Percentiles rank a stretch among this genome's conserved stretches.
These are phyloP conservation scores for Drosophila arawakana DNA, from an alignment of 1,140 invertebrate species.

Conservation along the genomic window DNA sequence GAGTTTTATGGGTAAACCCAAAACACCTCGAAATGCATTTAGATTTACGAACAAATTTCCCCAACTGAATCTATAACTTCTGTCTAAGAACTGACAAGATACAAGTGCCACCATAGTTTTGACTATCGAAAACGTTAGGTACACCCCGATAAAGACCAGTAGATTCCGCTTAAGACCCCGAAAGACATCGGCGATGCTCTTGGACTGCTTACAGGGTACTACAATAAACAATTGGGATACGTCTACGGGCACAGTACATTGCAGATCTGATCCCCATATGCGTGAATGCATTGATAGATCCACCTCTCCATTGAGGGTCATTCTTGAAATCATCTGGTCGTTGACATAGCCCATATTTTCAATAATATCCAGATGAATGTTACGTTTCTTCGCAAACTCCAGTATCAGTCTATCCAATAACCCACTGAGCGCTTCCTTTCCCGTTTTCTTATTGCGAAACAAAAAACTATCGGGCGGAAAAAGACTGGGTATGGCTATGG, in stretches of 20 bases:
- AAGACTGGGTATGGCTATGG: neutral
- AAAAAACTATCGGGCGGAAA: slow-evolving; percentile 2
- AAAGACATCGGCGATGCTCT: slow-evolving; percentile 28
- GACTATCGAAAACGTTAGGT: slow-evolving; percentile 28
- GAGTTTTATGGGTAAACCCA: slow-evolving; percentile 33
- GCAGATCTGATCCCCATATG: neutral
- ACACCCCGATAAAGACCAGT: slow-evolving; percentile 17
- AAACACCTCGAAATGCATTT: slow-evolving; percentile 22
- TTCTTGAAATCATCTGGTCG: neutral
- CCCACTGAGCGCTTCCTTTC: neutral
- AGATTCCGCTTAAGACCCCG: neutral
- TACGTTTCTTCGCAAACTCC: slow-evolving; percentile 1
- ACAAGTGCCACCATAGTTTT: slow-evolving; percentile 23
- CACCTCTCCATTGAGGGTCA: neutral
- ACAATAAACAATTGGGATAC: slow-evolving; percentile 19
- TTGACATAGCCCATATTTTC: neutral
- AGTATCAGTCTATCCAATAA: neutral
- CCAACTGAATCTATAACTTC: neutral
- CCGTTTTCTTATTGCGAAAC: neutral
- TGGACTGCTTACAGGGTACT: slow-evolving; percentile 34
- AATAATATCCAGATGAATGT: neutral
- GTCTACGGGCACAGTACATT: neutral
- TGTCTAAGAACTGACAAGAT: neutral
- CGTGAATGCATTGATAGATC: neutral
- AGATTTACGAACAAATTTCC: slow-evolving; percentile 37